Percentiles rank a stretch among this genome's conserved stretches.
phyloP scores from a whole-genome alignment of 1,140 invertebrate species.

The Mesaphorura yosii region DNA sequence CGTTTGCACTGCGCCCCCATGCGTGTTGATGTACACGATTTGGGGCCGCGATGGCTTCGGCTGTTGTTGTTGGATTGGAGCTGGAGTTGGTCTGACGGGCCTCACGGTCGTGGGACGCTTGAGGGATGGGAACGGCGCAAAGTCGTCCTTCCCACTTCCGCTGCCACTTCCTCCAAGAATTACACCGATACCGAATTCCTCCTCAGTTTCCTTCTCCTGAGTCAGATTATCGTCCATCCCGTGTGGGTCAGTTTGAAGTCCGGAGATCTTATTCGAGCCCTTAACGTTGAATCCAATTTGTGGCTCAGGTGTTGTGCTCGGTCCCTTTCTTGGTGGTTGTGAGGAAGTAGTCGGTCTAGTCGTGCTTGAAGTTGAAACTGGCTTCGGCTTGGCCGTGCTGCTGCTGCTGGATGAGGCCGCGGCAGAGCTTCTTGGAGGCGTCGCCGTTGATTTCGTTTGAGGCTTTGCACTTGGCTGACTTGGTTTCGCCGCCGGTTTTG shows the following conservation, averaged over 20 bases:
- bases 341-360: slow-evolving; percentile 3
- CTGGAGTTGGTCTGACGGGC: slow-evolving; percentile 5
- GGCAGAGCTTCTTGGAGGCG: too few species aligned
- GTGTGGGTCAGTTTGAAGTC: too few species aligned
- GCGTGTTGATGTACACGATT: too few species aligned
- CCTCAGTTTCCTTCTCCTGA: slow-evolving; percentile 13
- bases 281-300: not conserved
- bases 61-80: slow-evolving; percentile 1
- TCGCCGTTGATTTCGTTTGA: slow-evolving; percentile 2
- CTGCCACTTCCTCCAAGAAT: too few species aligned
- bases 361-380: not conserved
- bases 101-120: not conserved
- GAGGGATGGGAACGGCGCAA: too few species aligned
- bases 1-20: too few species aligned
- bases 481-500: too few species aligned
- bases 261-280: slow-evolving; percentile 9
- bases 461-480: too few species aligned
- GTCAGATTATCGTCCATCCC: too few species aligned
- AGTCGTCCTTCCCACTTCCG: slow-evolving; percentile 7
- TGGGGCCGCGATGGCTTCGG: too few species aligned
- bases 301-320: not conserved
- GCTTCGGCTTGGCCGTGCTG: too few species aligned
- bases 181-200: not conserved
- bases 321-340: not conserved
- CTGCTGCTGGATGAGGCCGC: too few species aligned